Conservation (phyloP, 1,140 invertebrate genomes). For the Lepidurus apus region DNA sequence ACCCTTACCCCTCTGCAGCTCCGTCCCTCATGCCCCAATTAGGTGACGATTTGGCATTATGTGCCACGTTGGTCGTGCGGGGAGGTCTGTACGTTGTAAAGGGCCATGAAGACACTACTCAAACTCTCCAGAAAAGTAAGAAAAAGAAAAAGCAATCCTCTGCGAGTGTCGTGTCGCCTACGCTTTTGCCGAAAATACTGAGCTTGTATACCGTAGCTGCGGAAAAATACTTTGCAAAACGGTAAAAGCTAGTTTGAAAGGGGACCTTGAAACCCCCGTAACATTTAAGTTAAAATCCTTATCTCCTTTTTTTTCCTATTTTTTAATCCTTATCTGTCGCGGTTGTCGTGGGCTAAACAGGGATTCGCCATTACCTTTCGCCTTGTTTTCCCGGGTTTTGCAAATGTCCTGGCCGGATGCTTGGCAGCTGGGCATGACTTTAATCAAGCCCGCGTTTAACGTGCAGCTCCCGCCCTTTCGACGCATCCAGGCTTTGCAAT, state of each 20-base stretch:
- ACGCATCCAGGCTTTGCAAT: slow-evolving; percentile 57
- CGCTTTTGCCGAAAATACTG: slow-evolving; percentile 27
- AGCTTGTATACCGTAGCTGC: background rate
- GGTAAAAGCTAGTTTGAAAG: slow-evolving; percentile 10
- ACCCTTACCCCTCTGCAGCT: slow-evolving; percentile 36
- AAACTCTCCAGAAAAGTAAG: slow-evolving; percentile 44
- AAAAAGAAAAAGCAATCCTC: slow-evolving; percentile 25
- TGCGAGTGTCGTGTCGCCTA: slow-evolving; percentile 42
- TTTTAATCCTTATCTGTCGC: background rate
- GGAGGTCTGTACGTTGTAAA: slow-evolving; percentile 50
- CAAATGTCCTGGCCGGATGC: slow-evolving; percentile 57
- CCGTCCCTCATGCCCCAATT: slow-evolving; percentile 60
- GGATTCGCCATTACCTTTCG: slow-evolving; percentile 56
- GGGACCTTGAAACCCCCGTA: background rate
- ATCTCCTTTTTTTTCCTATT: background rate
- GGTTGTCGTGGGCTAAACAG: slow-evolving; percentile 28
- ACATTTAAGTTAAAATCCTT: background rate
- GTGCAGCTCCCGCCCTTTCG: slow-evolving; percentile 55
- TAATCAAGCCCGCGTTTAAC: slow-evolving; percentile 57
- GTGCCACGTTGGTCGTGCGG: slow-evolving; percentile 58
- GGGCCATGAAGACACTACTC: slow-evolving; percentile 52
- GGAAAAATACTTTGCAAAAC: slow-evolving; percentile 12
- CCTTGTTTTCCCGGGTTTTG: slow-evolving; percentile 58
- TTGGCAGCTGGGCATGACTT: slow-evolving; percentile 50
- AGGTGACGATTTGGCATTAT: slow-evolving; percentile 58